Evolutionary conservation across 2,113 vertebrate genomes (phyloP).

Genomic region (Prinia subflava): DNA sequence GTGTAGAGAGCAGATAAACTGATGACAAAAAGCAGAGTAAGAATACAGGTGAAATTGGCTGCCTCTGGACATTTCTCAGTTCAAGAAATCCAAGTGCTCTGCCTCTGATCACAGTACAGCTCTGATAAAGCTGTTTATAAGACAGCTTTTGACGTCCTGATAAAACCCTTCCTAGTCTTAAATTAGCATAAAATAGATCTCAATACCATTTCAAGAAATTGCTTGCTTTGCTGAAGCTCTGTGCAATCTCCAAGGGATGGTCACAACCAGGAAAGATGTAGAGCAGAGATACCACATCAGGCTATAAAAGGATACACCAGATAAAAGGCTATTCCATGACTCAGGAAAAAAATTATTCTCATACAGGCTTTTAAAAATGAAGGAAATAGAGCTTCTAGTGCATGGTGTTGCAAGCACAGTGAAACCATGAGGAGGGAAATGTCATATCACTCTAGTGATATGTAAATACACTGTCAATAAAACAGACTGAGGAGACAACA

Average conservation of each 20-base stretch:
- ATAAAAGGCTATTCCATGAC: background rate
- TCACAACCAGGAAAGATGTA: background rate
- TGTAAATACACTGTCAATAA: background rate
- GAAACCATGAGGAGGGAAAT: background rate
- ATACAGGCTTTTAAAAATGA: background rate
- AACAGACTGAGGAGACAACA: background rate
- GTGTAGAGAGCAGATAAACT: background rate
- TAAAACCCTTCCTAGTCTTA: background rate
- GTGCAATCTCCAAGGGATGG: background rate
- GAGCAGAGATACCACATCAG: fast-evolving
- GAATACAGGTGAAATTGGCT: background rate
- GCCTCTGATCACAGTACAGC: background rate
- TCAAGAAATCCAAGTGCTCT: background rate
- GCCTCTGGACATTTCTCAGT: background rate
- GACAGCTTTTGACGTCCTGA: background rate
- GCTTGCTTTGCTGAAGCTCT: background rate
- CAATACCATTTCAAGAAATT: background rate
- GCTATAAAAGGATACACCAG: background rate
- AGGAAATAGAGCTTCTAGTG: background rate
- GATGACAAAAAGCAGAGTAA: background rate
- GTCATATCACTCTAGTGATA: background rate
- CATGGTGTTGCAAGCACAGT: background rate
- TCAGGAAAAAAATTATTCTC: background rate
- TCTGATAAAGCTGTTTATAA: background rate
- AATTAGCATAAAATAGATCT: background rate